Evolutionary conservation across 2,888 invertebrate genomes (phyloP).

Genomic region (Drosophila robusta): DNA sequence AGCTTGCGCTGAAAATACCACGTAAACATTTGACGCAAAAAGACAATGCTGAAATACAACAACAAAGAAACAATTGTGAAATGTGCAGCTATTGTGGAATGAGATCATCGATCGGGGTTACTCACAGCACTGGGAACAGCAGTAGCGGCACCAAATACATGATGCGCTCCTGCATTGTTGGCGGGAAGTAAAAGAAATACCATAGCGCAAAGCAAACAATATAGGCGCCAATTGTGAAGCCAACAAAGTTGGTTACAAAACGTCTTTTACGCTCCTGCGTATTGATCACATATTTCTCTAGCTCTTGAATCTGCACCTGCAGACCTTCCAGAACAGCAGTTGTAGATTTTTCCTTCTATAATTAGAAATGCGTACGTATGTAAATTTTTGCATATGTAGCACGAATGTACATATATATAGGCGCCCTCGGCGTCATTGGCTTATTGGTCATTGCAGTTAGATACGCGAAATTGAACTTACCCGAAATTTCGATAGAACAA

Average conservation of each 20-base stretch:
- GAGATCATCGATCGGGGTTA: slow-evolving; percentile 66
- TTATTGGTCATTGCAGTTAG: neutral
- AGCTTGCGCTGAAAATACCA: slow-evolving; percentile 96
- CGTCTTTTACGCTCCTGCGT: slow-evolving; percentile 93
- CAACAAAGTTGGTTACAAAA: slow-evolving; percentile 91
- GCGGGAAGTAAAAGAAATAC: slow-evolving; percentile 93
- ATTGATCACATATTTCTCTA: slow-evolving; percentile 92
- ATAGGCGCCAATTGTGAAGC: slow-evolving; percentile 89
- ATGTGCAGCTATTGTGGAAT: slow-evolving; percentile 8
- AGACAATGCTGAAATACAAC: slow-evolving; percentile 88
- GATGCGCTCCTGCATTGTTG: slow-evolving; percentile 90
- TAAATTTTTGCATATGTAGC: slow-evolving; percentile 35
- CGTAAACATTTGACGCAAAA: slow-evolving; percentile 91
- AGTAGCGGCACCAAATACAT: slow-evolving; percentile 92
- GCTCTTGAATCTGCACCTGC: slow-evolving; percentile 91
- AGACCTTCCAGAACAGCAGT: slow-evolving; percentile 88
- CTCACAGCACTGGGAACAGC: slow-evolving; percentile 94
- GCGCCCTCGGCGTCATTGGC: slow-evolving; percentile 31
- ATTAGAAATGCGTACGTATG: slow-evolving; percentile 72
- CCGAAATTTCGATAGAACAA: slow-evolving; percentile 89
- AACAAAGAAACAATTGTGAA: slow-evolving; percentile 16
- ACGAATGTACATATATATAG: slow-evolving; percentile 6
- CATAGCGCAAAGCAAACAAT: slow-evolving; percentile 90
- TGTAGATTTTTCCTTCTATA: slow-evolving; percentile 86
- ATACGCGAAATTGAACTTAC: slow-evolving; percentile 85